Conservation (phyloP, 2,113 vertebrate species). For the Erythrocercus mccallii region DNA sequence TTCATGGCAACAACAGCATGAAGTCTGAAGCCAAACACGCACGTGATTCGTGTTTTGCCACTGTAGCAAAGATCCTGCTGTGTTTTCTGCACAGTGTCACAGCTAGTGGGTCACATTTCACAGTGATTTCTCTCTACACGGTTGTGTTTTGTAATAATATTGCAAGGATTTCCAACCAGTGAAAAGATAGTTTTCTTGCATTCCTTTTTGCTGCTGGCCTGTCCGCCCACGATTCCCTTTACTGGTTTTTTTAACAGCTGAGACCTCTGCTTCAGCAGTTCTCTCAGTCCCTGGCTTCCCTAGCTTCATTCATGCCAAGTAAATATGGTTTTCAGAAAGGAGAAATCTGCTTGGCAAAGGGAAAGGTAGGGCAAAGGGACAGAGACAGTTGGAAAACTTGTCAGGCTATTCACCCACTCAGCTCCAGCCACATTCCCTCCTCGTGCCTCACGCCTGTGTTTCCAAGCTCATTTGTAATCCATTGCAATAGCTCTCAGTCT, state of each 20-base stretch:
- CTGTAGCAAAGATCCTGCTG: not conserved
- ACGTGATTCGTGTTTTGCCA: not conserved
- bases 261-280: not conserved
- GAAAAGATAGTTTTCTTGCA: not conserved
- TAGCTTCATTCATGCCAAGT: not conserved
- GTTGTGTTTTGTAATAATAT: not conserved
- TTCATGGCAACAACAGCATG: not conserved
- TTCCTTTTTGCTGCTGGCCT: not conserved
- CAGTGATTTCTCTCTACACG: not conserved
- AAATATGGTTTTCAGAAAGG: not conserved
- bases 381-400: not conserved
- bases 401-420: not conserved
- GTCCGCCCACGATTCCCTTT: not conserved
- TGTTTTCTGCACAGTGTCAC: not conserved
- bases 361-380: not conserved
- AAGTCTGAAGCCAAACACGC: not conserved
- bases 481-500: not conserved
- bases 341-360: not conserved
- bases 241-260: not conserved
- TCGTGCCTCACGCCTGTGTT: not conserved
- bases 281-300: not conserved
- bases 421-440: not conserved
- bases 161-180: not conserved
- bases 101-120: not conserved
- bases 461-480: conserved; percentile 26